Evolutionary conservation across 2,113 vertebrate species (phyloP).

Genomic region (Ageneiosus marmoratus): DNA sequence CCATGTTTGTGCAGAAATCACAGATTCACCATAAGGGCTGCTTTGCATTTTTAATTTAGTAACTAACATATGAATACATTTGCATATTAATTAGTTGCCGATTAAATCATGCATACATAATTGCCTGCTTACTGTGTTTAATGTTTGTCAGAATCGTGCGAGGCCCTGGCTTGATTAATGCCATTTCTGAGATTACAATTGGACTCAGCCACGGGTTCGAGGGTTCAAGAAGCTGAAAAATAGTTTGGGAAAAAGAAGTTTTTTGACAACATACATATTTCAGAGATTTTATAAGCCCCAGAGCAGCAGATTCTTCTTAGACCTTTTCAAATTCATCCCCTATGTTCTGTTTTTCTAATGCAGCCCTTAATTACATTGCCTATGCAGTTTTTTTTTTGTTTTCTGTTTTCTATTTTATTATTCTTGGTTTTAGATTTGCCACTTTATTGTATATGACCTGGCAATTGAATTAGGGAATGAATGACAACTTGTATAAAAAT

Average conservation of each 20-base stretch:
- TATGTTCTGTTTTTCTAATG: conserved; percentile 83
- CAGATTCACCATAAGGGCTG: conserved; percentile 99
- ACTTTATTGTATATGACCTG: conserved; percentile 30
- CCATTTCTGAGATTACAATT: conserved; percentile 80
- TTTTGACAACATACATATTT: neutral
- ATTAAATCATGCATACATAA: conserved; percentile 99
- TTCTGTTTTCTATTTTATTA: neutral
- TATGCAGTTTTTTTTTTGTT: conserved; percentile 67
- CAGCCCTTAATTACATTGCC: conserved; percentile 85
- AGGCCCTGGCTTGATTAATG: conserved; percentile 80
- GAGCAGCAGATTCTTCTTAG: conserved; percentile 33
- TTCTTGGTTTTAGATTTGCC: conserved; percentile 30
- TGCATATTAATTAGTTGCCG: conserved; percentile 99
- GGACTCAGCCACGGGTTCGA: conserved; percentile 78
- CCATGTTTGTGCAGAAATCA: conserved; percentile 96
- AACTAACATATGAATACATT: conserved; percentile 99
- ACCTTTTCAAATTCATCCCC: conserved; percentile 69
- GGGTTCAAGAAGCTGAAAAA: conserved; percentile 36
- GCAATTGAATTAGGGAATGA: conserved; percentile 47
- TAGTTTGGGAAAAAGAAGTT: neutral
- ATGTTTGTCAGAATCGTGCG: conserved; percentile 89
- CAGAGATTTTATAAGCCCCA: neutral
- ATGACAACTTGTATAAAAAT: conserved; percentile 31
- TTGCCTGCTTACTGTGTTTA: conserved; percentile 80
- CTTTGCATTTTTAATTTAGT: conserved; percentile 99